Percentiles rank a stretch among this genome's conserved stretches.
Evolutionary conservation across 1,140 invertebrate species (phyloP).

Genomic region (Ceratosolen solmsi): DNA sequence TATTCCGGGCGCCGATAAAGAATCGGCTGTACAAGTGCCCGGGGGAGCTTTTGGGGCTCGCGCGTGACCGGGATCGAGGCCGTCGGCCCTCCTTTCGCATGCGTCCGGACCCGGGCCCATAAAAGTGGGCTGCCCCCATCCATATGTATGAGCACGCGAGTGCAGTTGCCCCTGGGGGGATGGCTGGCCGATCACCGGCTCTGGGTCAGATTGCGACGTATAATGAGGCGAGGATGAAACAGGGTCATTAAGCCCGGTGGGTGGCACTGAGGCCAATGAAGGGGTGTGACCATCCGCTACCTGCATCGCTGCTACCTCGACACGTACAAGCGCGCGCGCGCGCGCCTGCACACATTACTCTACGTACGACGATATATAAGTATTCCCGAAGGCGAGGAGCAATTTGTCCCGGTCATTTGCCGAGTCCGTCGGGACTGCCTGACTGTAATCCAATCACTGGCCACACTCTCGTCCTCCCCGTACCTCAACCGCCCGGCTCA

Average conservation of each 20-base stretch:
- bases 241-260: constrained; percentile 45
- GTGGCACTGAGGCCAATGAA: constrained; percentile 7
- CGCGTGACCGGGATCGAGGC: constrained; percentile 12
- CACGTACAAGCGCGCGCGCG: neutral
- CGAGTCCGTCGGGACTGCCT: constrained; percentile 72
- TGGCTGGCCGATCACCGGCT: neutral
- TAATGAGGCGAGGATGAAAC: constrained; percentile 33
- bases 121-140: neutral
- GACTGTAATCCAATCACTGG: constrained; percentile 75
- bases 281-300: constrained; percentile 30
- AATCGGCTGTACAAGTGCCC: neutral
- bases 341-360: neutral
- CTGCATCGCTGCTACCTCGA: neutral
- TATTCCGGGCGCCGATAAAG: constrained; percentile 12
- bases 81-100: constrained; percentile 26
- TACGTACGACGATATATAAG: constrained; percentile 56
- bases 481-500: neutral
- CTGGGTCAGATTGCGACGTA: constrained; percentile 4
- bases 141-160: neutral
- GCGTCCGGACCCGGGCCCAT: neutral
- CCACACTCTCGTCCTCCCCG: constrained; percentile 64
- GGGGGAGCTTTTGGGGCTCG: neutral
- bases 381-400: constrained; percentile 74
- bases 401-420: constrained; percentile 76
- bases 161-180: neutral